Conservation (phyloP, 2,797 vertebrate species). For the Ammospiza maritima region DNA sequence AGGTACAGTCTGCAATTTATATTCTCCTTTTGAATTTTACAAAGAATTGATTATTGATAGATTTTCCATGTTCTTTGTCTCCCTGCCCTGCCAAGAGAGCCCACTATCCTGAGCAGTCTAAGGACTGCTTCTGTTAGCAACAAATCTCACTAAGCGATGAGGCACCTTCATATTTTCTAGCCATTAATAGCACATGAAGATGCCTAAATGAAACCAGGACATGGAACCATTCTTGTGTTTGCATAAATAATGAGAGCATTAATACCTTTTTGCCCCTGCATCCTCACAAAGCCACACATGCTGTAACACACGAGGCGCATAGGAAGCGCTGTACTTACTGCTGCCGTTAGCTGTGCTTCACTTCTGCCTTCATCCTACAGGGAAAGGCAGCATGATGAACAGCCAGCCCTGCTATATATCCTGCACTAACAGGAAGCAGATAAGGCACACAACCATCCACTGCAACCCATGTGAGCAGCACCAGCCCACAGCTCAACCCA, state of each 20-base stretch:
- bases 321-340: conserved; percentile 26
- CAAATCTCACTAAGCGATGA: neutral
- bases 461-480: neutral
- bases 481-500: conserved; percentile 30
- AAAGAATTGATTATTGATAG: neutral
- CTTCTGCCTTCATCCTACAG: conserved; percentile 36
- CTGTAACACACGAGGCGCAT: neutral
- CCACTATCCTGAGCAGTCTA: neutral
- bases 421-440: conserved; percentile 54
- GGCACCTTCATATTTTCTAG: neutral
- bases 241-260: neutral
- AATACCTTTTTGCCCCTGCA: neutral
- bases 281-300: neutral
- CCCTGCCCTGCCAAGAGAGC: neutral
- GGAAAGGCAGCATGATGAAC: neutral
- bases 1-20: neutral
- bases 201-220: neutral
- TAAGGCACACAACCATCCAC: conserved; percentile 43
- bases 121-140: neutral
- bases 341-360: neutral
- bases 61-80: neutral
- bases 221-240: neutral
- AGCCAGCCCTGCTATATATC: conserved; percentile 22
- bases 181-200: neutral
- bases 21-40: neutral